Base-by-base conservation (phyloP, 2,113 vertebrate species). In the Oncorhynchus kisutch region DNA sequence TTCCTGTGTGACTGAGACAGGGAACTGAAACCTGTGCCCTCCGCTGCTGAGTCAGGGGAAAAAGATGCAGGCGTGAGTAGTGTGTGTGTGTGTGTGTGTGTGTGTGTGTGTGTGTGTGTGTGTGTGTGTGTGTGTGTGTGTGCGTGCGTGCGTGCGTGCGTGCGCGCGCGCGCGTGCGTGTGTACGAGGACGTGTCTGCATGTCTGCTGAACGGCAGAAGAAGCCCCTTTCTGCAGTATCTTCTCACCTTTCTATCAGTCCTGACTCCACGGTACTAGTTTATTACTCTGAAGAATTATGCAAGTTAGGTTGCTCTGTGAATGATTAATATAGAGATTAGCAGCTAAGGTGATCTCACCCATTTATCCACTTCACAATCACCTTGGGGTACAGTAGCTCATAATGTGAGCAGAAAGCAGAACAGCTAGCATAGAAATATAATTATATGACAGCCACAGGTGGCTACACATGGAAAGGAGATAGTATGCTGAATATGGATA, bases 21-120 rank as follows among this genome's bases (percentile, higher is more conserved):
- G 67, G 81, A 86, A 83, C 74, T 67, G 77, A 83, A 79, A 76
- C 68, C 8, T 1, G 16, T 31, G 34, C 39, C 24, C 68, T 70
- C 22, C n/a, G 34, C 49, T 83, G 76, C 81, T 87, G 79, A 86
- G 72, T 86, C 8, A 57, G 75, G 81, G 69, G 57, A 78, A 84
- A 75, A 77, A 71, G 22, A 64, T 78, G 70, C 70, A 45, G 39
- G 39, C 39, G 39, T 45, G 39, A 11, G 9, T 45, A 11, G 39
- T 34, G 34, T 34, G 34, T 34, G 34, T 34, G 34, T 34, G 31
- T 34, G 31, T 7, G 31, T 34, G 31, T 34, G 31, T 34, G 31
- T 34, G 31, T 31, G 31, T 34, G 31, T 34, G 31, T 34, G 31
- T 31, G 31, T 31, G 31, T 31, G 31, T 31, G 31, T 31, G 31